Percentiles rank a stretch among this genome's conserved stretches.
Evolutionary conservation across 2,113 vertebrate species (phyloP).

Genomic region (Planiliza haematocheilus): DNA sequence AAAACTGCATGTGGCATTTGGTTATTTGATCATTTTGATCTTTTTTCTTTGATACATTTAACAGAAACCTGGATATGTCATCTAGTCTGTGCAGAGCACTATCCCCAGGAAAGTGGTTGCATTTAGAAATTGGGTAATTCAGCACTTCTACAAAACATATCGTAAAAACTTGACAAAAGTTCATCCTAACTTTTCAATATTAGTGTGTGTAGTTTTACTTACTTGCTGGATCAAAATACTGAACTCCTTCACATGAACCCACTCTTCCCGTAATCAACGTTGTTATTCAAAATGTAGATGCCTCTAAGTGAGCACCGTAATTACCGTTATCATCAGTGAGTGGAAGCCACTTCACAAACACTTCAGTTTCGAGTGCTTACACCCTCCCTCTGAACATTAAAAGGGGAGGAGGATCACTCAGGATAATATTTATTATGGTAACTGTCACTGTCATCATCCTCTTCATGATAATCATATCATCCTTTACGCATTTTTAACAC

Average conservation of each 20-base stretch:
- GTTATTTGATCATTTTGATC: too few species aligned
- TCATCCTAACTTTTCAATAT: neutral
- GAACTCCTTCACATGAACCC: conserved; percentile 27
- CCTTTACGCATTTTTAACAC: too few species aligned
- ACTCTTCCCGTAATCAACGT: conserved; percentile 61
- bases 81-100: too few species aligned
- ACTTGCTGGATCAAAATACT: conserved; percentile 22
- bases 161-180: neutral
- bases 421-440: neutral
- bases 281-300: conserved; percentile 76
- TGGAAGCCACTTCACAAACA: conserved; percentile 61
- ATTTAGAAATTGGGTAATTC: neutral
- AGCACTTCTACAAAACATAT: neutral
- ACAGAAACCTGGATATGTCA: too few species aligned
- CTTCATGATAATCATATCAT: neutral
- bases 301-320: conserved; percentile 64
- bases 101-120: too few species aligned
- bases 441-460: conserved; percentile 14
- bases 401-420: conserved; percentile 1
- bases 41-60: too few species aligned
- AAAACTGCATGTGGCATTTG: too few species aligned
- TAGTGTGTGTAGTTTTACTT: neutral
- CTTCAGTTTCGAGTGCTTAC: conserved; percentile 64
- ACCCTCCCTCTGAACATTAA: conserved; percentile 34
- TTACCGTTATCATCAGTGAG: conserved; percentile 75